Evolutionary conservation across 2,797 vertebrate species (phyloP).

Genomic region (Gallinago solitaria): DNA sequence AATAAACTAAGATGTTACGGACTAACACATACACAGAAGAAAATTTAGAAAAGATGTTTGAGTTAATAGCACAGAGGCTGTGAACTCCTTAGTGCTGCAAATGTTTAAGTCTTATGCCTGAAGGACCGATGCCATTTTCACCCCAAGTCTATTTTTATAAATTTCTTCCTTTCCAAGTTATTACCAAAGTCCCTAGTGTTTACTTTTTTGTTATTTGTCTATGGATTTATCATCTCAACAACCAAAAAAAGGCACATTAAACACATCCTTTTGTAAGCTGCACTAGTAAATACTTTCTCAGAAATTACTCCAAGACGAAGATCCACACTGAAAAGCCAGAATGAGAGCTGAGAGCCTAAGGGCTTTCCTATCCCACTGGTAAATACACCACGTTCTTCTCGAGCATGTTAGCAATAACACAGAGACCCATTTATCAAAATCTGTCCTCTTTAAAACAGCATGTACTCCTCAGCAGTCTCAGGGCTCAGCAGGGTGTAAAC

Average conservation of each 20-base stretch:
- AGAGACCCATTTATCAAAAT: conserved; percentile 44
- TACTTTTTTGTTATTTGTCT: neutral
- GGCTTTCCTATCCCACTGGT: conserved; percentile 20
- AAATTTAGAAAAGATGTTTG: neutral
- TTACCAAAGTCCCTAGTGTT: neutral
- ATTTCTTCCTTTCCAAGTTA: conserved; percentile 28
- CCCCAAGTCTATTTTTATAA: neutral
- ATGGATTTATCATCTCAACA: neutral
- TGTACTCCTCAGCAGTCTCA: neutral
- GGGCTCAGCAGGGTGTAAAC: neutral
- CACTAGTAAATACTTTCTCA: conserved; percentile 5
- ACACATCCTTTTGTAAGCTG: conserved; percentile 3
- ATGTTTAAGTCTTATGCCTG: neutral
- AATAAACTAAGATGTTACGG: neutral
- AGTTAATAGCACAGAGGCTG: neutral
- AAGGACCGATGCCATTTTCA: neutral
- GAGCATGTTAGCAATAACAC: neutral
- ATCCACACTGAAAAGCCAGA: neutral
- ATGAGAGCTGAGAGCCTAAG: conserved; percentile 16
- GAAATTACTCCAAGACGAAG: neutral
- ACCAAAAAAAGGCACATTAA: neutral
- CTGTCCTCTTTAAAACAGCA: neutral
- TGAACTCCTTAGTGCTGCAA: neutral
- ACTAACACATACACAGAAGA: neutral
- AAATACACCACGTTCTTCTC: conserved; percentile 19